Evolutionary conservation across 2,797 vertebrate species (phyloP), one percentile per base, ranked within the genome.

Genomic region (Hafferia zeledoni): DNA sequence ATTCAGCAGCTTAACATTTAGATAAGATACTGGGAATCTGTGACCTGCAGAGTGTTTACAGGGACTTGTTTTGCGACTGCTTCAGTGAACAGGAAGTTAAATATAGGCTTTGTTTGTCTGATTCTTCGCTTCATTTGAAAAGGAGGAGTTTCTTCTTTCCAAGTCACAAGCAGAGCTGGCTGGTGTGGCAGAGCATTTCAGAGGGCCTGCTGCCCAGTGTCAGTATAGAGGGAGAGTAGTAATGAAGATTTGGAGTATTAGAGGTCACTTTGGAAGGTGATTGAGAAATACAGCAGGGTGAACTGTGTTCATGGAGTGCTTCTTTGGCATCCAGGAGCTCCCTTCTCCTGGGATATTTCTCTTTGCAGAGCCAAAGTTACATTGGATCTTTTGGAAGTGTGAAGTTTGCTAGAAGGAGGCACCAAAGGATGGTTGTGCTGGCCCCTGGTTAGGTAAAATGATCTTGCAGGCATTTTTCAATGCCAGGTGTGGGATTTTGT

Each of bases 1-100:
- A 79, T 94, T 94, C 87, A 94, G 85, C 74, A 91, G 90, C 65
- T 94, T 94, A 96, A 78, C 76, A 20, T 94, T 80, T 43, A 94
- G 94, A 78, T 95, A 93, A 94, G 93, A 71, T 87, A 61, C 0
- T 88, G 79, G 76, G 83, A 71, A 81, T 94, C 53, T 78, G 81
- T 93, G 93, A 85, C 82, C 75, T 89, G 82, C 52, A 3, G 68
- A 33, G 72, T 65, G 76, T 81, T 93, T 91, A 78, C 55, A 88
- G 35, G 61, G 71, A 23, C 81, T 85, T 89, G 78, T 93, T 95
- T 95, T 91, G 88, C 0, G 6, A 27, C 47, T 47, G 47, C 37
- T 72, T 68, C 41, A n/a, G 71, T 83, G 81, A 92, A 87, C 59
- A 65, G 74, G 74, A 90, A 84, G 87, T 89, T 89, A 92, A 95